A percentile compares a stretch with the other conserved stretches of the same genome.
These are phyloP conservation scores for Chouioia cunea DNA, from an alignment of 2,888 invertebrate genomes.

Conservation along the genomic window DNA sequence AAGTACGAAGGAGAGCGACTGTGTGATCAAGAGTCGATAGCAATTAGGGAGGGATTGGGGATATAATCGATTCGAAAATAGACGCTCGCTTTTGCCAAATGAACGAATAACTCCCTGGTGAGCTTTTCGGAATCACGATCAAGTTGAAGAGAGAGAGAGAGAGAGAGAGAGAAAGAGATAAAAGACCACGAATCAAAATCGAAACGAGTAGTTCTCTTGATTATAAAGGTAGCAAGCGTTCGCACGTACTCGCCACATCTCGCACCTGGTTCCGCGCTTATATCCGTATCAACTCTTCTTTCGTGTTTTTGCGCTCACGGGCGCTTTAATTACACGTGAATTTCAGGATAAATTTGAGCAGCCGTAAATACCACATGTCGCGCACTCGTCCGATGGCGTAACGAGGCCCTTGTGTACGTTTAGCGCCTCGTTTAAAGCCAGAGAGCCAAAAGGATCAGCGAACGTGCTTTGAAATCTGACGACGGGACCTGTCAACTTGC, in stretches of 20 bases:
- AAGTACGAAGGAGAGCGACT: too few relatives aligned
- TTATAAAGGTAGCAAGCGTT: conserved; percentile 12
- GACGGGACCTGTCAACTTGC: conserved; percentile 11
- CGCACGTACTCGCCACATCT: not conserved
- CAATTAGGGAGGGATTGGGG: too few relatives aligned
- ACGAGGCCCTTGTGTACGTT: conserved; percentile 18
- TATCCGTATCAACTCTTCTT: not conserved
- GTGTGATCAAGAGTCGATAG: too few relatives aligned
- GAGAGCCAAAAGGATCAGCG: conserved; percentile 16
- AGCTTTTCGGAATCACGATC: too few relatives aligned
- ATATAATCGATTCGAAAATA: not conserved
- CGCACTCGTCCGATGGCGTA: not conserved
- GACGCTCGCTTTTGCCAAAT: not conserved
- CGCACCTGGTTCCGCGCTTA: conserved; percentile 26
- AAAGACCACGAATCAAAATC: conserved; percentile 28
- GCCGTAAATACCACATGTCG: conserved; percentile 20
- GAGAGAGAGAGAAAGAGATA: too few relatives aligned
- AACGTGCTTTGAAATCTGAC: conserved; percentile 37
- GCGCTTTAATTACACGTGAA: conserved; percentile 46
- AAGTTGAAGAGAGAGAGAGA: too few relatives aligned
- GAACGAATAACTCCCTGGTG: too few relatives aligned
- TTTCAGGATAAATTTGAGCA: conserved; percentile 46
- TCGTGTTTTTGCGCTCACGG: conserved; percentile 1
- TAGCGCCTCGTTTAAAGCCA: conserved; percentile 33
- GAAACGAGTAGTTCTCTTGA: conserved; percentile 20